A percentile compares a stretch with the other conserved stretches of the same genome.
These are phyloP conservation scores for Leptinotarsa rubiginosa DNA, from an alignment of 2,888 invertebrate genomes.

Conservation along the genomic window DNA sequence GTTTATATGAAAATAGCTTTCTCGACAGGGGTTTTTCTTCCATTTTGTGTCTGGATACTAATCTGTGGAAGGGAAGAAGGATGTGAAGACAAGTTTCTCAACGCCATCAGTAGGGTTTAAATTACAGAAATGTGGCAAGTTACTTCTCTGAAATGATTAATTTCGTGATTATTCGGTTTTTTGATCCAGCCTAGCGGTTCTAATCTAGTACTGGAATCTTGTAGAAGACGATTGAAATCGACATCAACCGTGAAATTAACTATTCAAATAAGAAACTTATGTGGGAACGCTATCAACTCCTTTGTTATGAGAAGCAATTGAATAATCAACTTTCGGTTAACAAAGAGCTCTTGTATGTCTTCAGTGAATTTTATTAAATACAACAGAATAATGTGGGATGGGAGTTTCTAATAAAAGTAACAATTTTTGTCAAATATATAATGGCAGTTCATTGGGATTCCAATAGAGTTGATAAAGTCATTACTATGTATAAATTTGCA, in stretches of 20 bases:
- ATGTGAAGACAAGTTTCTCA: not conserved
- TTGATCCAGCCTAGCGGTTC: not conserved
- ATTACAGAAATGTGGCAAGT: not conserved
- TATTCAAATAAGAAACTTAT: slow-evolving; percentile 6
- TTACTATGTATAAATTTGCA: too few relatives aligned
- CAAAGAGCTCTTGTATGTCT: not conserved
- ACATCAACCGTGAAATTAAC: slow-evolving; percentile 12
- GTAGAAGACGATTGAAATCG: not conserved
- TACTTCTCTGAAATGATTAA: not conserved
- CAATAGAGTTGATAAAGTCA: too few relatives aligned
- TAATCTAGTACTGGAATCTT: not conserved
- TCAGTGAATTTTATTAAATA: too few relatives aligned
- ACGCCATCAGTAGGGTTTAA: not conserved
- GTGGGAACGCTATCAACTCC: not conserved
- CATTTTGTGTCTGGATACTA: not conserved
- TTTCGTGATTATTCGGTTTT: not conserved
- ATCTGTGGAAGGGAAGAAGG: not conserved
- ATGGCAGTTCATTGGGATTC: too few relatives aligned
- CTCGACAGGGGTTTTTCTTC: too few relatives aligned
- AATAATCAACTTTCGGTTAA: not conserved
- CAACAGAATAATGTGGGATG: too few relatives aligned
- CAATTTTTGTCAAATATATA: too few relatives aligned
- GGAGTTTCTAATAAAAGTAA: too few relatives aligned
- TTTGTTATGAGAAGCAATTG: not conserved
- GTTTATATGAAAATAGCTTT: too few relatives aligned